phyloP scores from a whole-genome alignment of 2,888 invertebrate species.

The Polydrusus tereticollis region DNA sequence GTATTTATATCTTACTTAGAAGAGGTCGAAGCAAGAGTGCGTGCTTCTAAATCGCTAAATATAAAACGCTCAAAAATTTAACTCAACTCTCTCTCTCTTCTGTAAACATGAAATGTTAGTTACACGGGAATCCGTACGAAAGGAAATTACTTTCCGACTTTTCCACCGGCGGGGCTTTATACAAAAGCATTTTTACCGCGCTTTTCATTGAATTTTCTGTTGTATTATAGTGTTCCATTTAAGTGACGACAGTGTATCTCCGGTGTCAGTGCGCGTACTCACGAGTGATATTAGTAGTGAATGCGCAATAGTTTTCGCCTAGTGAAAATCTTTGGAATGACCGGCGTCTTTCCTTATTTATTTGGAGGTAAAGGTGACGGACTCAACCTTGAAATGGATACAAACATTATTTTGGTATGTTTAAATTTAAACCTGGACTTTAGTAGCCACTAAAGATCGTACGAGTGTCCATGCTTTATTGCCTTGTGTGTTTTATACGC shows the following conservation, averaged over 20 bases:
- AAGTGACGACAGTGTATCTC: constrained; percentile 14
- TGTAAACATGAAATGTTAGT: constrained; percentile 59
- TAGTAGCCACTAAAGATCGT: background rate
- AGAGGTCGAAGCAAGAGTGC: constrained; percentile 58
- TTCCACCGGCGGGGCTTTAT: constrained; percentile 41
- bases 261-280: constrained; percentile 16
- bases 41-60: constrained; percentile 60
- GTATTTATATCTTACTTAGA: constrained; percentile 61
- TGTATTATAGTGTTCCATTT: constrained; percentile 6
- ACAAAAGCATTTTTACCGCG: constrained; percentile 11
- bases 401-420: constrained; percentile 52
- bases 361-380: constrained; percentile 44
- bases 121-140: constrained; percentile 53
- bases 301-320: constrained; percentile 13
- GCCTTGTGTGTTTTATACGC: constrained; percentile 42
- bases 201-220: constrained; percentile 11
- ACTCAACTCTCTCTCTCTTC: constrained; percentile 53
- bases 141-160: constrained; percentile 44
- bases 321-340: constrained; percentile 28
- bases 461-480: constrained; percentile 22
- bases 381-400: constrained; percentile 52
- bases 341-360: constrained; percentile 23
- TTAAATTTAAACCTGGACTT: constrained; percentile 48
- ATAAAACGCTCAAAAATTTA: constrained; percentile 60
- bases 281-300: constrained; percentile 12